Evolutionary conservation across 2,113 vertebrate genomes (phyloP), one percentile per base, ranked within the genome.

Genomic region (Sinosuthora webbiana): DNA sequence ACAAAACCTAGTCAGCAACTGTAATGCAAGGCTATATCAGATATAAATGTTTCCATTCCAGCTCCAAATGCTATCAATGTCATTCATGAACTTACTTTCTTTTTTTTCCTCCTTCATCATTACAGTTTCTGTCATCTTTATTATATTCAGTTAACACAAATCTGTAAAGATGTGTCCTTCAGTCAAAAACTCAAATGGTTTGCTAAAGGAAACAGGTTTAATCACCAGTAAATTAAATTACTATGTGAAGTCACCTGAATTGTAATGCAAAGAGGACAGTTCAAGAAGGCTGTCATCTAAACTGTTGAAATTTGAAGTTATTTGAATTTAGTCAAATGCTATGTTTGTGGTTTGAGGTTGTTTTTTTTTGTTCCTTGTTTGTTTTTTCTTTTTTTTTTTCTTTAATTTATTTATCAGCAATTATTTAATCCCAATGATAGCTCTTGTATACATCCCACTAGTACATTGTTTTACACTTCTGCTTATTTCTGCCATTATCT

Each of bases 301-400:
- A 57, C 13, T 24, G 6, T 45, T 45, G 21, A 82, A 64, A 87
- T 27, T 60, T 2, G 25, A 78, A 57, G 9, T 60, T 24, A 52
- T 47, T 52, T 64, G 5, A 89, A 52, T 64, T 79, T 23, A 68
- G 17, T 13, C 2, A 81, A 45, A 15, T 35, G 27, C 70, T 18
- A 30, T 53, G 9, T 39, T 75, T 78, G 25, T 83, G 50, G 0
- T 1, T 0, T 2, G 16, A 8, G 41, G 11, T 17, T 44, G 7
- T 44, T 42, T 42, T 13, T 42, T 35, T 68, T 57, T 25, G 3
- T 8, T 8, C 10, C 10, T 39, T 39, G 37, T 39, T 39, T 39
- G 37, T 39, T 39, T 39, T 39, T 39, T 39, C 8, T 39, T 39
- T 39, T 39, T 39, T 39, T 8, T 3, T 23, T 35, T 73, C 53